phyloP scores from a whole-genome alignment of 2,113 vertebrate species.

The Rhinolophus sinicus region DNA sequence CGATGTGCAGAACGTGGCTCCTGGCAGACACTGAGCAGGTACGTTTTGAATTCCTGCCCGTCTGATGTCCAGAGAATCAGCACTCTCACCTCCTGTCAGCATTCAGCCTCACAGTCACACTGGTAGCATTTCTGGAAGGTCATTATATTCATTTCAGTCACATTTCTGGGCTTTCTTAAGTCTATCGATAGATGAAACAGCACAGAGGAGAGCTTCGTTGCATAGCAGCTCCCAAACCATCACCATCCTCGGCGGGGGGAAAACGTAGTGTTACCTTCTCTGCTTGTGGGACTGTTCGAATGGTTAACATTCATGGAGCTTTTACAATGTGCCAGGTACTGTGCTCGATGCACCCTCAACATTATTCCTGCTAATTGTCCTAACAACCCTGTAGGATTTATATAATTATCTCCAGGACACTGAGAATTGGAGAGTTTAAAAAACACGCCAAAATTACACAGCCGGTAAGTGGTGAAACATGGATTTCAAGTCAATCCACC shows the following conservation, averaged over 20 bases:
- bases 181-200: background rate
- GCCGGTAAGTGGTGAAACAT: background rate
- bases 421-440: background rate
- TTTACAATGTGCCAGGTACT: background rate
- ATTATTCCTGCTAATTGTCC: background rate
- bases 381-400: background rate
- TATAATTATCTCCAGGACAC: constrained; percentile 25
- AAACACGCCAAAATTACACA: constrained; percentile 7
- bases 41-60: too few relatives aligned
- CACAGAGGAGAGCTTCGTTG: background rate
- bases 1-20: background rate
- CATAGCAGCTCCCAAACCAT: background rate
- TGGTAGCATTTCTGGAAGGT: too few relatives aligned
- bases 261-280: fast-evolving
- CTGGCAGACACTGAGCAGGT: background rate
- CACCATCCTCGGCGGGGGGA: background rate
- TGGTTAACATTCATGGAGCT: background rate
- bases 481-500: background rate
- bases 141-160: background rate
- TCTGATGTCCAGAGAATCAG: background rate
- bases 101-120: background rate
- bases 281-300: background rate
- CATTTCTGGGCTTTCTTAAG: background rate
- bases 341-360: background rate
- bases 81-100: background rate